Evolutionary conservation across 2,888 invertebrate genomes (phyloP).

Genomic region (Polydrusus tereticollis): DNA sequence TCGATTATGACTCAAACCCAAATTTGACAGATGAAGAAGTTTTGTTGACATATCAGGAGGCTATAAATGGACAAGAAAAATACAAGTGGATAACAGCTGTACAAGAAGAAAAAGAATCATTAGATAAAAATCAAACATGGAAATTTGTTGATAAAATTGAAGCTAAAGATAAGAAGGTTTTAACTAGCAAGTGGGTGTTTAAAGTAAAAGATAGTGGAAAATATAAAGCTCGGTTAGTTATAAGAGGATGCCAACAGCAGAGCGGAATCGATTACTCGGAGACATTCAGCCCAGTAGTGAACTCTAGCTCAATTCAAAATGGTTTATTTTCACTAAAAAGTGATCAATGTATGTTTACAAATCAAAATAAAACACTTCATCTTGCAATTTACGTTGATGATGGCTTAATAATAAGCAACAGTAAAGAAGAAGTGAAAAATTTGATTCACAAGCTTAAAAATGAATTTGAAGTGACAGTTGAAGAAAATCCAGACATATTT

Average conservation of each 20-base stretch:
- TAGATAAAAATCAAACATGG: conserved; percentile 50
- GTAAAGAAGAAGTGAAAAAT: conserved; percentile 14
- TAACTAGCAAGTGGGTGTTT: conserved; percentile 45
- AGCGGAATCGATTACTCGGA: conserved; percentile 38
- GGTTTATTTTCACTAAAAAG: conserved; percentile 27
- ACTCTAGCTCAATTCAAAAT: background rate
- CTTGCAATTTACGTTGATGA: conserved; percentile 48
- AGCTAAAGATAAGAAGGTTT: conserved; percentile 39
- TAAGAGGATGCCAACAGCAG: conserved; percentile 39
- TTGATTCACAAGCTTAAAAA: conserved; percentile 22
- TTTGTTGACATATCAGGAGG: conserved; percentile 23
- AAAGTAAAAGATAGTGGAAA: too few relatives aligned
- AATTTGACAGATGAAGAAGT: background rate
- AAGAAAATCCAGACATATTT: conserved; percentile 22
- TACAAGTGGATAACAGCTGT: conserved; percentile 51
- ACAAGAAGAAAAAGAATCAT: conserved; percentile 48
- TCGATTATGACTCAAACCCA: background rate
- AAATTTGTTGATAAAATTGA: conserved; percentile 47
- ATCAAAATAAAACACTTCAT: conserved; percentile 21
- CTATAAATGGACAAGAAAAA: conserved; percentile 15
- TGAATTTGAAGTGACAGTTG: conserved; percentile 28
- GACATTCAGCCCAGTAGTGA: conserved; percentile 44
- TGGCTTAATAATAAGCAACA: conserved; percentile 26
- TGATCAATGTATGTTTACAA: conserved; percentile 42
- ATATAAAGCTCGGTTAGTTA: conserved; percentile 44